Base-by-base conservation (phyloP, 2,888 invertebrate genomes). In the Dynastes hyllus region DNA sequence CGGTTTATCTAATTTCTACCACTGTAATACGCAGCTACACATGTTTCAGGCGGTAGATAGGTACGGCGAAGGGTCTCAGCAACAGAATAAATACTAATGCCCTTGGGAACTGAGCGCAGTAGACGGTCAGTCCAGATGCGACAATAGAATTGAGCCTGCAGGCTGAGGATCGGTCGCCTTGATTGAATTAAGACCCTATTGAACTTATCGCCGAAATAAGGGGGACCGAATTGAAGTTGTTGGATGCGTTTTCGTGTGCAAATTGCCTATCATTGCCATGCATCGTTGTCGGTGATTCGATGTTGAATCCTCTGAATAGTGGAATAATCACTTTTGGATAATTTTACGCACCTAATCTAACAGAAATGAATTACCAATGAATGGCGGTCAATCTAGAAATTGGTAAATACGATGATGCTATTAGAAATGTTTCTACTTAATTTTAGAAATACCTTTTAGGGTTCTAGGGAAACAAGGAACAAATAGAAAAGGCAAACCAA, bases 121-220 rank as follows among this genome's bases (percentile, higher is more conserved):
- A 85, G 82, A 83, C 83, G 83, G 84, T 82, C 81, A 84, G 85
- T 85, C 85, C 88, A 88, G 88, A 87, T 88, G 88, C 85, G 88
- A 87, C 86, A 85, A 83, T 84, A 84, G 86, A 86, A 87, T 87
- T 87, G 87, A 86, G 87, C 87, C 87, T 86, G 86, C 85, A 84
- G 84, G 82, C 85, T 83, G 83, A 83, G 83, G 83, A 83, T 82
- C 84, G 84, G 83, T 83, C 83, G 83, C 84, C 84, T 83, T 85
- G 86, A 87, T 86, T 85, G 86, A 86, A 87, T 87, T 86, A 87
- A 85, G 86, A 86, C 83, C 84, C 83, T 85, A 86, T 86, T 86
- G 85, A 86, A 85, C 86, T 86, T 86, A 86, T 86, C 86, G 86
- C 58, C 58, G 73, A 73, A 73, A 55, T 73, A 58, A 73, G 73